Percentiles rank a stretch among this genome's conserved stretches.
Evolutionary conservation across 2,113 vertebrate genomes (phyloP).

Genomic region (Ia io): DNA sequence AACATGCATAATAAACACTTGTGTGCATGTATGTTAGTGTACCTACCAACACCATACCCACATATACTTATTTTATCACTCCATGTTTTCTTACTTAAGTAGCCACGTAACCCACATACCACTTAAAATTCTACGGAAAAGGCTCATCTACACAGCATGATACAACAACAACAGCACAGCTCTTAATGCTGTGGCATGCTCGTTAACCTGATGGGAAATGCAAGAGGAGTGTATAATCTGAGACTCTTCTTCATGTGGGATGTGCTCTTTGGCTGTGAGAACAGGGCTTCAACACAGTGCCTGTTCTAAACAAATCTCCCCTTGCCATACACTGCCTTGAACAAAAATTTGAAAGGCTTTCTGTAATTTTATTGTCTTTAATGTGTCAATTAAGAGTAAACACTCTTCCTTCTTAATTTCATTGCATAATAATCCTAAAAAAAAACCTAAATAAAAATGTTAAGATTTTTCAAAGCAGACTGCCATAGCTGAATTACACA

Average conservation of each 20-base stretch:
- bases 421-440: neutral
- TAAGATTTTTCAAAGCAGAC: neutral
- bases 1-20: neutral
- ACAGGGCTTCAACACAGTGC: fast-evolving
- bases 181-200: neutral
- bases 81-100: neutral
- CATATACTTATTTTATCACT: neutral
- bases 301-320: neutral
- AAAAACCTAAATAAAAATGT: neutral
- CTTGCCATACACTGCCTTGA: no score
- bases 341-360: neutral
- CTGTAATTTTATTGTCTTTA: neutral
- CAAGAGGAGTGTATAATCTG: neutral
- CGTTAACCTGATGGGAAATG: neutral
- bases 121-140: neutral
- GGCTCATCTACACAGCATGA: neutral
- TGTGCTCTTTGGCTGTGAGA: neutral
- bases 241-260: neutral
- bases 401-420: neutral
- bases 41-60: fast-evolving
- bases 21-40: fast-evolving
- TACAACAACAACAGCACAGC: no score
- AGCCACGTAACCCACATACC: neutral
- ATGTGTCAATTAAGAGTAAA: neutral
- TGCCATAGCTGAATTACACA: neutral